Conservation (phyloP, 1,140 invertebrate species). For the Drosophila triauraria region DNA sequence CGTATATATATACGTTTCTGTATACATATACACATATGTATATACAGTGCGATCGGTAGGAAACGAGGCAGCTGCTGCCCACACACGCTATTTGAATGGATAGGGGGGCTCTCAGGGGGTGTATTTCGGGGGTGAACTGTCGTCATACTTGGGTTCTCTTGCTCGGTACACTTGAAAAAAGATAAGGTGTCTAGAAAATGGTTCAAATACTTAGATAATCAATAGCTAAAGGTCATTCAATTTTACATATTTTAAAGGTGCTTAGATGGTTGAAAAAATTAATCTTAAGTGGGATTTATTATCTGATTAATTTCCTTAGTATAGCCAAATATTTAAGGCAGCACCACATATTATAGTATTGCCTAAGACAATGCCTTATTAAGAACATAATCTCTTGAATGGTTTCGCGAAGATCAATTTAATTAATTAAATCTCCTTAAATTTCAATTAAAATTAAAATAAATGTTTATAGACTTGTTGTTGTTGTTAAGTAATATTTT, state of each 20-base stretch:
- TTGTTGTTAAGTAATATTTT: too few relatives aligned
- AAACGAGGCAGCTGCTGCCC: conserved; percentile 43
- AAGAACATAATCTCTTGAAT: too few relatives aligned
- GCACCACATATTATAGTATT: too few relatives aligned
- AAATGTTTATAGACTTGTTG: too few relatives aligned
- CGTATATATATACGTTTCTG: background rate
- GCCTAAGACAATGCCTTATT: too few relatives aligned
- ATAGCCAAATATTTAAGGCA: too few relatives aligned
- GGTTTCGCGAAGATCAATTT: too few relatives aligned
- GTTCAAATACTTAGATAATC: background rate
- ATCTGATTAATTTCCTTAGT: too few relatives aligned
- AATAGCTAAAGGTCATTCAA: too few relatives aligned
- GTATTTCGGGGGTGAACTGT: conserved; percentile 3
- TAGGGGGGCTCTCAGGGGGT: background rate
- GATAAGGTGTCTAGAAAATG: background rate
- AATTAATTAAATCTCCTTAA: too few relatives aligned
- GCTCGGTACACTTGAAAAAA: conserved; percentile 6
- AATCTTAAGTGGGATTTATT: background rate
- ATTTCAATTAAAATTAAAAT: too few relatives aligned
- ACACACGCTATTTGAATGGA: conserved; percentile 5
- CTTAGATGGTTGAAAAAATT: background rate
- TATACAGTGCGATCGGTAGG: conserved; percentile 41
- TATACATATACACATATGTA: conserved; percentile 19
- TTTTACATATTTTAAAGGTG: too few relatives aligned
- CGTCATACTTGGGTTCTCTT: conserved; percentile 31